Base-by-base conservation (phyloP, 2,113 vertebrate species). In the Tylochromis polylepis region DNA sequence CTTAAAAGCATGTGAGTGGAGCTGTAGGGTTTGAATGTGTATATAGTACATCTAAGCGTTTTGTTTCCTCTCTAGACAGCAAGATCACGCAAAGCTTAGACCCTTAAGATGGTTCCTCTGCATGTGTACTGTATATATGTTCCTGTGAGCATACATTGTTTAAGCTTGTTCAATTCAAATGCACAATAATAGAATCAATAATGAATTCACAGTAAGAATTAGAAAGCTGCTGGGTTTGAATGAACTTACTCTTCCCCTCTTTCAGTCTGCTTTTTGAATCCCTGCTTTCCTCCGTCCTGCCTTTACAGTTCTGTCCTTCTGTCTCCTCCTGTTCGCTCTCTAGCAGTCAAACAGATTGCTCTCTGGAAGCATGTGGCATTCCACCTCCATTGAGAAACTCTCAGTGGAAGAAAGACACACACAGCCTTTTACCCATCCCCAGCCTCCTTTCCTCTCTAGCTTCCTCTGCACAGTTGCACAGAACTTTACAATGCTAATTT, bases 351-450 rank as follows among this genome's bases (percentile, higher is more conserved):
- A 92, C 31, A 56, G 59, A 89, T 91, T 85, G 82, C 79, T 87
- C 81, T 90, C 72, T 91, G 91, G 83, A 91, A 85, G 87, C 88
- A 83, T 88, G 90, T 91, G 85, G 83, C 91, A 86, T 92, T 91
- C 86, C 88, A 91, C 87, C 81, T 93, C 81, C 75, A 89, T 90
- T 92, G 89, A 91, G 80, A 88, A 91, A 86, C 86, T 88, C 88
- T 92, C 84, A 89, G 83, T 86, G 85, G 87, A 86, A 84, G 62
- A 87, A 84, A 91, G 41, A 83, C 82, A 88, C 80, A 84, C 80
- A 70, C 75, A 62, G 60, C 41, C 88, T 88, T 92, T 86, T 56
- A 91, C 87, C 79, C 82, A 29, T 82, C 55, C 57, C 36, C 78
- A 75, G 34, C 56, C 84, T 57, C 27, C 43, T 84, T 62, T 55